Conservation (phyloP, 2,113 vertebrate genomes). For the Geococcyx californianus region DNA sequence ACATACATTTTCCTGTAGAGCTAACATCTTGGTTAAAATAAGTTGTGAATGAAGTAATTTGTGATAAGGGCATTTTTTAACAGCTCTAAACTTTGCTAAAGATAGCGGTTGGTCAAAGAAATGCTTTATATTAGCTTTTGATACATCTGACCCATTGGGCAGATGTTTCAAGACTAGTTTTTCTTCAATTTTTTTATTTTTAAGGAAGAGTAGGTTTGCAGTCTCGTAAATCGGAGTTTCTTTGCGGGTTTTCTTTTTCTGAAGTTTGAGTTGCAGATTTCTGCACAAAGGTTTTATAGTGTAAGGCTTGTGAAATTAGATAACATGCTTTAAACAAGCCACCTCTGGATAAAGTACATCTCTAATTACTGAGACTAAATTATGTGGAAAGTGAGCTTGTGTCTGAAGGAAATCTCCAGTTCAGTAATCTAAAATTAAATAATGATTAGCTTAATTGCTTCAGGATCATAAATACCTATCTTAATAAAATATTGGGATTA, state of each 20-base stretch:
- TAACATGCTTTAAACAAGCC: slow-evolving; percentile 15
- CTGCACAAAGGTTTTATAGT: neutral
- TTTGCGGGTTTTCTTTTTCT: neutral
- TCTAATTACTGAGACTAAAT: slow-evolving; percentile 58
- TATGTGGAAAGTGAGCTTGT: slow-evolving; percentile 44
- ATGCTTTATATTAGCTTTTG: neutral
- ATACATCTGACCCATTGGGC: neutral
- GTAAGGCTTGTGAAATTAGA: slow-evolving; percentile 21
- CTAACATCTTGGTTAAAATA: neutral
- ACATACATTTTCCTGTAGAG: neutral
- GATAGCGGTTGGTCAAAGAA: neutral
- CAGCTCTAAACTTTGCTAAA: neutral
- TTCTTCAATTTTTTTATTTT: neutral
- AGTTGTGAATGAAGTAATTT: neutral
- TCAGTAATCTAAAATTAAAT: slow-evolving; percentile 60
- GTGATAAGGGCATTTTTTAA: neutral
- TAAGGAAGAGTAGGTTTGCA: neutral
- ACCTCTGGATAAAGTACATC: slow-evolving; percentile 43
- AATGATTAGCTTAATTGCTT: slow-evolving; percentile 66
- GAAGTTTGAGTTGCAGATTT: neutral
- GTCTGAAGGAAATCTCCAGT: slow-evolving; percentile 50
- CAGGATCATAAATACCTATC: neutral
- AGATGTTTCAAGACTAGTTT: neutral
- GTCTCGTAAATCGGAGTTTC: neutral
- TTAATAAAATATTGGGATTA: slow-evolving; percentile 58